These are phyloP conservation scores for Tadarida brasiliensis DNA, from an alignment of 2,797 vertebrate species.

Conservation along the genomic window DNA sequence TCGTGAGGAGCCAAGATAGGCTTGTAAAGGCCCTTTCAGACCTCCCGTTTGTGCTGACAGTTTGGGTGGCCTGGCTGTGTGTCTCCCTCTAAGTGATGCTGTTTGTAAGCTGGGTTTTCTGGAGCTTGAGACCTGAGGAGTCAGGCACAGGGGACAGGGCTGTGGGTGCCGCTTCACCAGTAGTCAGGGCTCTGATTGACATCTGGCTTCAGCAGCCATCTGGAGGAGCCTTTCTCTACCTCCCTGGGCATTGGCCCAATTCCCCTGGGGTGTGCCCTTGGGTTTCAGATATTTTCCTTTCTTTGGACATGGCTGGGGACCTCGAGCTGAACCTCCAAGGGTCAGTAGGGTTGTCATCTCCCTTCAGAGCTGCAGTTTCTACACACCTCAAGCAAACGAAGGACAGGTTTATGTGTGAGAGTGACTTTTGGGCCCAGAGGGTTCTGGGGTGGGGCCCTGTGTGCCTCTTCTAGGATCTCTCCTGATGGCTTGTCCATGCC, in stretches of 20 bases:
- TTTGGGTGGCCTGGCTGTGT: not conserved
- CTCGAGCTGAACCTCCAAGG: not conserved
- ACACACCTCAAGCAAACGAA: not conserved
- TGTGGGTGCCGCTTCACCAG: not conserved
- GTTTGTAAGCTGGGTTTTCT: not conserved
- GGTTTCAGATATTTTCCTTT: not conserved
- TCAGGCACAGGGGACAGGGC: accelerated
- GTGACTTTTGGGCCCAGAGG: not conserved
- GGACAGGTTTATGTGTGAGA: not conserved
- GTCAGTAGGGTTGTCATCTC: not conserved
- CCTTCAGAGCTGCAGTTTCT: not conserved
- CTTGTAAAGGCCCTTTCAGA: not conserved
- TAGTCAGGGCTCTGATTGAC: not conserved
- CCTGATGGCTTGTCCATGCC: not conserved
- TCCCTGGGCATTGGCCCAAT: no score
- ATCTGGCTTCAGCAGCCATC: accelerated
- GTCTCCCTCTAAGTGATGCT: not conserved
- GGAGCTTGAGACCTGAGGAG: not conserved
- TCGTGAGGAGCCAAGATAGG: not conserved
- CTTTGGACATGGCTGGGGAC: not conserved
- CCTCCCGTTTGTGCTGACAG: not conserved
- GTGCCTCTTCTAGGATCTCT: not conserved
- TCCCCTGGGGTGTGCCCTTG: not conserved
- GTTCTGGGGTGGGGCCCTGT: not conserved
- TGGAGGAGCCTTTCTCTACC: not conserved